A percentile compares a stretch with the other conserved stretches of the same genome.
phyloP scores from a whole-genome alignment of 2,797 vertebrate species.

The Sebastes variabilis region DNA sequence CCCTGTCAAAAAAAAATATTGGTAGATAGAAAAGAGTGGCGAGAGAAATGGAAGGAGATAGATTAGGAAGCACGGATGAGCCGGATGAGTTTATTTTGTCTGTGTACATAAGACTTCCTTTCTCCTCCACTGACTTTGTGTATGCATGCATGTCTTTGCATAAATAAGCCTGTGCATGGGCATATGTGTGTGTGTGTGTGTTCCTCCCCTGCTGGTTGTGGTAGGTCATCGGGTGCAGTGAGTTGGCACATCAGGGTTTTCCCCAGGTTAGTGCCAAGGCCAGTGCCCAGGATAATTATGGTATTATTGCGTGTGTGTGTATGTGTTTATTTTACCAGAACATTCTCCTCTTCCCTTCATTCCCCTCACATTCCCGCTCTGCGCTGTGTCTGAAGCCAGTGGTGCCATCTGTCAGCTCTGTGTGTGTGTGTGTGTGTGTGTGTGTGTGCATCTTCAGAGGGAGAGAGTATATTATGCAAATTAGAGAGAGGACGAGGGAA shows the following conservation, averaged over 20 bases:
- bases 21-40: slow-evolving; percentile 2
- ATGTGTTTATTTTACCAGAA: slow-evolving; percentile 77
- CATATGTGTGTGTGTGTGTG: slow-evolving; percentile 3
- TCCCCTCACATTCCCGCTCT: slow-evolving; percentile 70
- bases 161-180: slow-evolving; percentile 31
- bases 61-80: slow-evolving; percentile 17
- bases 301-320: slow-evolving; percentile 66
- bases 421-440: slow-evolving; percentile 34
- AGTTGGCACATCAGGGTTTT: slow-evolving; percentile 79
- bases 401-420: slow-evolving; percentile 75
- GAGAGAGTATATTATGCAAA: slow-evolving; percentile 76
- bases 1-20: slow-evolving; percentile 15
- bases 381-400: slow-evolving; percentile 72
- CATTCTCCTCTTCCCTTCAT: slow-evolving; percentile 68
- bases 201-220: slow-evolving; percentile 57
- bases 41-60: slow-evolving; percentile 26
- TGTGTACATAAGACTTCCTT: slow-evolving; percentile 41
- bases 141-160: slow-evolving; percentile 53
- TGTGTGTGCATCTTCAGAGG: slow-evolving; percentile 52
- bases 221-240: slow-evolving; percentile 75
- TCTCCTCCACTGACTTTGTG: slow-evolving; percentile 47
- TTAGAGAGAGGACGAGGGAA: slow-evolving; percentile 38
- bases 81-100: slow-evolving; percentile 38
- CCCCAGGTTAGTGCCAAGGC: slow-evolving; percentile 76
- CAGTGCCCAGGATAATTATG: slow-evolving; percentile 76